Evolutionary conservation across 2,113 vertebrate species (phyloP), one percentile per base, ranked within the genome.

Genomic region (Alligator mississippiensis): DNA sequence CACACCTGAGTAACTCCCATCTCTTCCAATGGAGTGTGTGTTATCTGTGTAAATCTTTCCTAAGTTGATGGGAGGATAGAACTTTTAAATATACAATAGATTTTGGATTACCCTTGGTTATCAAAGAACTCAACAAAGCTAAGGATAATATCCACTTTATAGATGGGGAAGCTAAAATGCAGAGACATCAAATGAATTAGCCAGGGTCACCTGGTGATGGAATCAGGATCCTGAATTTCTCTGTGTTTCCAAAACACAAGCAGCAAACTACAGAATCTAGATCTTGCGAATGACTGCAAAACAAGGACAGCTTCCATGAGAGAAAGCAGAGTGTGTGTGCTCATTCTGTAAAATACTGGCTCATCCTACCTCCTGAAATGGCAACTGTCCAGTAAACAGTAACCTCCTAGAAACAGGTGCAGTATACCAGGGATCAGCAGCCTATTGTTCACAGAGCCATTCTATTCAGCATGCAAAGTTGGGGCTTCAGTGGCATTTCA

Each of bases 351-450:
- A 1, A 2, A 1, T 0, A 0, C 59, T 64, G 57, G 77, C 81
- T 17, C 59, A 0, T 17, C 30, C 84, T 64, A 54, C 54, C 84
- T 82, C 75, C 3, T 6, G 64, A 55, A 27, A 0, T 54, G 47
- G 78, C 92, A 95, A 92, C 83, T 96, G 91, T 86, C 93, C 87
- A 17, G 82, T 84, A 89, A 59, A 47, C n/a, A 76, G 30, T 28
- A 92, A 28, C 24, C 92, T 84, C 93, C 89, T 93, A 93, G 91
- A 72, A 78, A 77, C 2, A 1, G 30, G 83, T 76, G 81, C 92
- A 89, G 24, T 47, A 47, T 47, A 47, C 47, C 47, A 47, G 47
- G 47, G 47, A 47, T 47, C 47, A 47, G 47, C 7, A 9, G 6
- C 47, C 8, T 47, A 9, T 47, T 47, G 47, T 47, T 47, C 47